These are phyloP conservation scores for Pocillopora meandrina DNA, from an alignment of 92 coral and sea anemone species.

Conservation along the genomic window DNA sequence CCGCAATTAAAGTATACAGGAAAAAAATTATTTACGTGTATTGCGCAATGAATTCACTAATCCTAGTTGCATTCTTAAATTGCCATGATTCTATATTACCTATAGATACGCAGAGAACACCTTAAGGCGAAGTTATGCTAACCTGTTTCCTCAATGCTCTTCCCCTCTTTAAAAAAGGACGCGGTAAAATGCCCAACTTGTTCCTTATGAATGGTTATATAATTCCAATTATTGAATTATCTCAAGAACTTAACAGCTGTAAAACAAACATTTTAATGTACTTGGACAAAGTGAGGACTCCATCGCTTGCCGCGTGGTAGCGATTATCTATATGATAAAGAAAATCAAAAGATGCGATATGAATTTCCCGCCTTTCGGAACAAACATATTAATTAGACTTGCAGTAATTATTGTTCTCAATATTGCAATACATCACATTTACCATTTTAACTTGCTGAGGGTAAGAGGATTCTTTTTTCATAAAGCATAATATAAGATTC, in stretches of 20 bases:
- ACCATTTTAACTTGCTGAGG: background rate
- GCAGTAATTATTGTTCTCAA: background rate
- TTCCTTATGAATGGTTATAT: background rate
- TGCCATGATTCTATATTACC: no score
- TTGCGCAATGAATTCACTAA: no score
- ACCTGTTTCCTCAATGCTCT: background rate
- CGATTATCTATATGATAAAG: background rate
- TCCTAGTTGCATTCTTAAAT: no score
- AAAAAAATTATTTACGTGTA: no score
- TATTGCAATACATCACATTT: background rate
- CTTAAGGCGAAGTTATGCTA: background rate
- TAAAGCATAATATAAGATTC: no score
- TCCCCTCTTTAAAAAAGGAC: background rate
- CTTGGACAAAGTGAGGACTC: background rate
- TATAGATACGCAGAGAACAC: no score
- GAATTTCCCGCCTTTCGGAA: background rate
- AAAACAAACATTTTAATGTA: constrained; percentile 1
- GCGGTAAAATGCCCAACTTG: background rate
- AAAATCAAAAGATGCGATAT: background rate
- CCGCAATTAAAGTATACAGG: no score
- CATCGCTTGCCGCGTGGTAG: background rate
- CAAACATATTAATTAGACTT: background rate
- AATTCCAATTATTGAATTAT: background rate
- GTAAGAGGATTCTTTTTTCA: no score
- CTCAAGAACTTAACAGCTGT: constrained; percentile 20